These are phyloP conservation scores for Heterohyrax brucei DNA, from an alignment of 2,797 vertebrate genomes.

Conservation along the genomic window DNA sequence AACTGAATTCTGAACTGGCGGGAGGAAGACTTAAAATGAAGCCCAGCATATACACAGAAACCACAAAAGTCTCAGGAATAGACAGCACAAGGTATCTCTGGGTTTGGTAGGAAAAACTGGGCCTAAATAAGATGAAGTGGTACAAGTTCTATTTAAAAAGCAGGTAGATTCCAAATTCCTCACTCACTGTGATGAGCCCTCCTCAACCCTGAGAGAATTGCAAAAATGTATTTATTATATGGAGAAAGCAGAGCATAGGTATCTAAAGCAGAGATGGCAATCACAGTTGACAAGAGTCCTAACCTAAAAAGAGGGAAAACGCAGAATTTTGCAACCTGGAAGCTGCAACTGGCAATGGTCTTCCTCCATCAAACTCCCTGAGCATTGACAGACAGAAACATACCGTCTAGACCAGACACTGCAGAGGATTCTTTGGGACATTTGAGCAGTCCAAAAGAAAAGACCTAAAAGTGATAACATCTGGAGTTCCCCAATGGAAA, in stretches of 20 bases:
- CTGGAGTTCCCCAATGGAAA: background rate
- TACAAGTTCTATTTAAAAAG: background rate
- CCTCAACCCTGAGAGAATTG: background rate
- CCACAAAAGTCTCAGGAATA: background rate
- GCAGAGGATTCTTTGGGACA: background rate
- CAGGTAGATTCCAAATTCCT: background rate
- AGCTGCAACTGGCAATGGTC: background rate
- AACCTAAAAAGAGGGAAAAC: background rate
- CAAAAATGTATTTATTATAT: background rate
- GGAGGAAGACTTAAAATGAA: background rate
- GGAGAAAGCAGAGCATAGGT: background rate
- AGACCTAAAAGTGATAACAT: background rate
- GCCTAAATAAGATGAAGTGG: background rate
- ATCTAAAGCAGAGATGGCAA: rapidly evolving
- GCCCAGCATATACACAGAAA: too few species aligned
- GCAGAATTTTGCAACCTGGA: background rate
- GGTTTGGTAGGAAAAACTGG: background rate
- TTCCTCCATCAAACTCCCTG: background rate
- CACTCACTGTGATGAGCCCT: background rate
- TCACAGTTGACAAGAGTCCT: background rate
- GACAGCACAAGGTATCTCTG: too few species aligned
- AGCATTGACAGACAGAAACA: background rate
- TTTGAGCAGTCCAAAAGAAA: background rate
- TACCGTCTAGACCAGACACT: background rate
- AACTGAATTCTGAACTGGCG: background rate